These are phyloP conservation scores for Gallinago media DNA, from an alignment of 2,113 vertebrate genomes.

Conservation along the genomic window DNA sequence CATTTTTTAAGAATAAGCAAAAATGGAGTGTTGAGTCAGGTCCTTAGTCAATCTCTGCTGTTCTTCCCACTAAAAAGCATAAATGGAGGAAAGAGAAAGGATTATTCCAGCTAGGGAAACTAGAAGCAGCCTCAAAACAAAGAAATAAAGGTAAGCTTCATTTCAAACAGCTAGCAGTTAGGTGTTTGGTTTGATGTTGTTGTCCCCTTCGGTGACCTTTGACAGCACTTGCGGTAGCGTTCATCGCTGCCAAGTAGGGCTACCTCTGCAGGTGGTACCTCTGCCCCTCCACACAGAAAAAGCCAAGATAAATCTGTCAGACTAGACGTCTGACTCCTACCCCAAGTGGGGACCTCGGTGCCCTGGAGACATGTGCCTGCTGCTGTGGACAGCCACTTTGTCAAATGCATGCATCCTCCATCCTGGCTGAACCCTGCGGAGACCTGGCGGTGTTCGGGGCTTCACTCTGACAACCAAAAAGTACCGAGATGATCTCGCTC, in stretches of 20 bases:
- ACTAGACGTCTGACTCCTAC: neutral
- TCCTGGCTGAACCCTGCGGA: neutral
- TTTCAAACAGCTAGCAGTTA: neutral
- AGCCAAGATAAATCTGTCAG: neutral
- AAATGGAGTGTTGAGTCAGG: neutral
- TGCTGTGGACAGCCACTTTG: neutral
- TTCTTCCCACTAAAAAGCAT: neutral
- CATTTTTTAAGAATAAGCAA: neutral
- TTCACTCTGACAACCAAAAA: neutral
- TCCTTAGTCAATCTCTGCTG: neutral
- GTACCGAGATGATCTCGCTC: fast-evolving
- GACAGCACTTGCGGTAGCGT: neutral
- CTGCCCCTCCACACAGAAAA: neutral
- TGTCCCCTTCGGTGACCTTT: neutral
- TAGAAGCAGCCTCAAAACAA: neutral
- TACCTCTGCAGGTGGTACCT: neutral
- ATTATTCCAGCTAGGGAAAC: neutral
- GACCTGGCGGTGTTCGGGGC: neutral
- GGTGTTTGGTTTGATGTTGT: neutral
- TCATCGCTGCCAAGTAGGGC: neutral
- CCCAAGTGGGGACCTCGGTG: fast-evolving
- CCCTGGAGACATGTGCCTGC: fast-evolving
- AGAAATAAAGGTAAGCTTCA: neutral
- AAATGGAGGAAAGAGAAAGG: neutral
- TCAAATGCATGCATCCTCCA: fast-evolving